Conservation (phyloP, 2,113 vertebrate species). For the Oncorhynchus tshawytscha region DNA sequence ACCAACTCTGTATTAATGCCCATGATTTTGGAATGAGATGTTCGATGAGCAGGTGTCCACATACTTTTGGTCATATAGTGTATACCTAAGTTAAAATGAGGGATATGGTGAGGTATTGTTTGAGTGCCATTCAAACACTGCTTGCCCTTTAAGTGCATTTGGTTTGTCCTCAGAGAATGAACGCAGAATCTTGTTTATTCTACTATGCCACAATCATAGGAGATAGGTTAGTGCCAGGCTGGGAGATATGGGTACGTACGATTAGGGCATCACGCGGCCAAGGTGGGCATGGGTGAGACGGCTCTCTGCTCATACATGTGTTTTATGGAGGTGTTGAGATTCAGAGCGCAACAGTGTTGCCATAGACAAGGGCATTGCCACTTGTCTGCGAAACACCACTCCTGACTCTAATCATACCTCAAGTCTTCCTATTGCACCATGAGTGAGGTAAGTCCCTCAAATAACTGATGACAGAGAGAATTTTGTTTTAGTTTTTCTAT, state of each 20-base stretch:
- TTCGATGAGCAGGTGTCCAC: no score
- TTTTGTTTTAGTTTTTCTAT: neutral
- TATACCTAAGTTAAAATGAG: constrained; percentile 25
- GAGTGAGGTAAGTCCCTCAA: constrained; percentile 54
- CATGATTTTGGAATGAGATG: no score
- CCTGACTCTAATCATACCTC: constrained; percentile 18
- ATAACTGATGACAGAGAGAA: neutral
- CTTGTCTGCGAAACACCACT: constrained; percentile 4
- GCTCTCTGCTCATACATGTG: constrained; percentile 20
- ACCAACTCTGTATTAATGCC: no score
- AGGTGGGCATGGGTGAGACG: constrained; percentile 15
- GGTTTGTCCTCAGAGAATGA: constrained; percentile 44
- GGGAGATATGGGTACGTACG: constrained; percentile 41
- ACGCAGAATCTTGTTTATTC: constrained; percentile 46
- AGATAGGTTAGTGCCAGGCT: constrained; percentile 36
- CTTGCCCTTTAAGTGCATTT: constrained; percentile 46
- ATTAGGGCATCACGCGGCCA: constrained; percentile 51
- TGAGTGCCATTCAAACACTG: constrained; percentile 47
- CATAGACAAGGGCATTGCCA: neutral
- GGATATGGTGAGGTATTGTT: constrained; percentile 49
- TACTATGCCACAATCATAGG: constrained; percentile 30
- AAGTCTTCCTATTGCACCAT: constrained; percentile 24
- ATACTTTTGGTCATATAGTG: no score
- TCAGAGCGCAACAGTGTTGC: constrained; percentile 11
- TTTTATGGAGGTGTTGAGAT: constrained; percentile 39